These are phyloP conservation scores for Larimichthys crocea DNA, from an alignment of 2,113 vertebrate genomes.

Conservation along the genomic window DNA sequence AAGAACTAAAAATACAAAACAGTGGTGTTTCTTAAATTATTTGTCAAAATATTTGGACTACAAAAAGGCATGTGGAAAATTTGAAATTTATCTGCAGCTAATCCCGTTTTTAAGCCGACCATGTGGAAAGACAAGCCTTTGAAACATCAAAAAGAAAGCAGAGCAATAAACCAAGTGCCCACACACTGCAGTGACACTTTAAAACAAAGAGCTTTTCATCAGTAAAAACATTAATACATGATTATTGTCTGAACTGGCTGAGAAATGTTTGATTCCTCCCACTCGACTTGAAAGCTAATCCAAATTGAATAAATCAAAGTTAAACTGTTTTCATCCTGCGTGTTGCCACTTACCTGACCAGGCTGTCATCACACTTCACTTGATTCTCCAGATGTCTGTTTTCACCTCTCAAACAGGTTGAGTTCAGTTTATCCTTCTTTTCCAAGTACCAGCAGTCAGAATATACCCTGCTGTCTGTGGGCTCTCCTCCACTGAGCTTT, in stretches of 20 bases:
- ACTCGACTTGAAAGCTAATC: not conserved
- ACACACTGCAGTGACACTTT: conserved; percentile 7
- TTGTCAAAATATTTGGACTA: not conserved
- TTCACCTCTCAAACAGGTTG: not conserved
- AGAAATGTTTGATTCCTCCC: conserved; percentile 4
- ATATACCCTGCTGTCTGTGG: conserved; percentile 13
- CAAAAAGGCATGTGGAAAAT: not conserved
- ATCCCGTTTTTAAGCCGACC: not conserved
- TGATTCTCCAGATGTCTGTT: conserved; percentile 17
- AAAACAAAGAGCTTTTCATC: conserved; percentile 12
- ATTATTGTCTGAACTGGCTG: not conserved
- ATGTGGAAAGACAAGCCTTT: not conserved
- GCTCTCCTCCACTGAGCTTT: not conserved
- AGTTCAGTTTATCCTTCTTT: not conserved
- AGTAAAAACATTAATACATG: not conserved
- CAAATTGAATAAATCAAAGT: not conserved
- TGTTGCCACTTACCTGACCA: conserved; percentile 48
- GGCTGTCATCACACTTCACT: conserved; percentile 1
- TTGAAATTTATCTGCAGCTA: not conserved
- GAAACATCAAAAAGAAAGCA: conserved; percentile 3
- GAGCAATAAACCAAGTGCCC: not conserved
- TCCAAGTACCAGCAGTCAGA: conserved; percentile 21
- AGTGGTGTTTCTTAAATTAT: not conserved
- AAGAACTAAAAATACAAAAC: not conserved
- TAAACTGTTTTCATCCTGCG: conserved; percentile 1